A percentile compares a stretch with the other conserved stretches of the same genome.
These are phyloP conservation scores for Graptemys geographica DNA, from an alignment of 2,797 vertebrate species.

Conservation along the genomic window DNA sequence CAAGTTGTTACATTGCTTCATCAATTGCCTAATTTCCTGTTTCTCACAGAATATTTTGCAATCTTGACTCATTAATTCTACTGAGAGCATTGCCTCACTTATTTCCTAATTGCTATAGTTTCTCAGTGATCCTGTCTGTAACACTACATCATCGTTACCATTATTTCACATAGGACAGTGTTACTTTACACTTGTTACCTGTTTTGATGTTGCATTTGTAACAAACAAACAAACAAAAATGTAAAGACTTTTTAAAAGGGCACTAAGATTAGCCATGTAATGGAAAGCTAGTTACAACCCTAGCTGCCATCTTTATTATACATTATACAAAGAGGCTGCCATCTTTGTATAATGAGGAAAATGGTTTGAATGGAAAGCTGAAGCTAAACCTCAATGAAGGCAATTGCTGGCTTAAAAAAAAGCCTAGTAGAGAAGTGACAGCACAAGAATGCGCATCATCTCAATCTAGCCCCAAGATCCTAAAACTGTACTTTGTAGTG, in stretches of 20 bases:
- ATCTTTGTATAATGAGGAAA: conserved; percentile 1
- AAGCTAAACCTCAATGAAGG: not conserved
- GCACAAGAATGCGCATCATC: not conserved
- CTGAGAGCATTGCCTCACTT: not conserved
- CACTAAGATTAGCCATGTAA: not conserved
- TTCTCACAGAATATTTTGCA: not conserved
- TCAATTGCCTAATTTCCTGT: not conserved
- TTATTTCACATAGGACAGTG: not conserved
- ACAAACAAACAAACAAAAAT: fast-evolving
- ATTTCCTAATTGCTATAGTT: not conserved
- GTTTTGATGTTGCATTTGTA: not conserved
- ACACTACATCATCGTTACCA: fast-evolving
- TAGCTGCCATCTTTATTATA: not conserved
- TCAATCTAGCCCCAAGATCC: conserved; percentile 12
- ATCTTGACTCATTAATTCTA: not conserved
- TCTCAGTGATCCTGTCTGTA: conserved; percentile 20
- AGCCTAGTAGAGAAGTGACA: not conserved
- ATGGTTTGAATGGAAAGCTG: not conserved
- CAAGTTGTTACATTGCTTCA: not conserved
- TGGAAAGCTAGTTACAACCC: not conserved
- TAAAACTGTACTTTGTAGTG: conserved; percentile 50
- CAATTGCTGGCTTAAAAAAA: not conserved
- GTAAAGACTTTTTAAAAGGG: not conserved
- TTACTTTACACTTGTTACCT: not conserved
- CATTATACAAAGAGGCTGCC: not conserved